Conservation (phyloP, 64 coral and sea anemone species). For the Hydrozoanthus tunicans region DNA sequence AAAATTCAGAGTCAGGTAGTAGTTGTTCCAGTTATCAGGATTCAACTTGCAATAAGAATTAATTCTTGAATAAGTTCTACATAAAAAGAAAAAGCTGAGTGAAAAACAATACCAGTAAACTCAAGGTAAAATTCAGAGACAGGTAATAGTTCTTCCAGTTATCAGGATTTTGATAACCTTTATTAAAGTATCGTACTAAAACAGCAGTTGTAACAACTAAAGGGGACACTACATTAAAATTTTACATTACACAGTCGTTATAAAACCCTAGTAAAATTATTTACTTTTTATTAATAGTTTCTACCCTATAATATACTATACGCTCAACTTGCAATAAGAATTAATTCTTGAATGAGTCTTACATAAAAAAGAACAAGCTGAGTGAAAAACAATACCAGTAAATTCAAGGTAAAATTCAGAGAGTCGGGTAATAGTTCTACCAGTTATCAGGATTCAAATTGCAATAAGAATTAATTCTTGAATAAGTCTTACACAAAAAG, state of each 20-base stretch:
- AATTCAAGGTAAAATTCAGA: background rate
- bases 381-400: background rate
- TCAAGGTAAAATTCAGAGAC: background rate
- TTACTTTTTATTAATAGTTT: no score
- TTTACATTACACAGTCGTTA: no score
- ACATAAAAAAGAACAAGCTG: background rate
- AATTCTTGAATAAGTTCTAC: background rate
- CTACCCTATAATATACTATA: no score
- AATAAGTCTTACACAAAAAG: background rate
- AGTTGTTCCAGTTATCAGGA: no score
- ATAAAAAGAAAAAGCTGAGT: background rate
- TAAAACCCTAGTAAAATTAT: no score
- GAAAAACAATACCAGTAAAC: background rate
- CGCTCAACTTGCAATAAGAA: no score
- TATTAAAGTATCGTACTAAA: no score
- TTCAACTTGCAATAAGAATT: background rate
- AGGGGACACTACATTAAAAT: no score
- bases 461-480: background rate
- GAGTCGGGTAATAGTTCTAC: background rate
- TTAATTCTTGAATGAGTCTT: background rate
- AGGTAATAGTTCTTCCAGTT: no score
- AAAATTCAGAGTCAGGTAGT: background rate
- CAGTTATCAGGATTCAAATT: no score
- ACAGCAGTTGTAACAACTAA: no score
- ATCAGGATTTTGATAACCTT: no score